Evolutionary conservation across 1,140 invertebrate genomes (phyloP).

Genomic region (Bilobella aurantiaca): DNA sequence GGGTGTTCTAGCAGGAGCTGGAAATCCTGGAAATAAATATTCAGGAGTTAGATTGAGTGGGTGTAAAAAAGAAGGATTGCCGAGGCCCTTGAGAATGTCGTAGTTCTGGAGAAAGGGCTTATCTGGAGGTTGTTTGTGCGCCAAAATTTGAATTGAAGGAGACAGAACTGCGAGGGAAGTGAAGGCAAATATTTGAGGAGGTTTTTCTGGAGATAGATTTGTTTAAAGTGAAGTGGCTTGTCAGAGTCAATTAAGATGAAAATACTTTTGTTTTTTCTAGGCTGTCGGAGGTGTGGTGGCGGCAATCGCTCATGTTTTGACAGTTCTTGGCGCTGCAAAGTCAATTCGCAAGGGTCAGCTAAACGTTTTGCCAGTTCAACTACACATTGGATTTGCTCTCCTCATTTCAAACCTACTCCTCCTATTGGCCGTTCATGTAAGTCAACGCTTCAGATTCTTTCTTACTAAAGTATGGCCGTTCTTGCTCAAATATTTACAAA

Average conservation of each 20-base stretch:
- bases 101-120: too few relatives aligned
- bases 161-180: not conserved
- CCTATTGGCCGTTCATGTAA: conserved; percentile 34
- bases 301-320: conserved; percentile 33
- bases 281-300: conserved; percentile 33
- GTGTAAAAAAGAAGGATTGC: too few relatives aligned
- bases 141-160: not conserved
- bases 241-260: not conserved
- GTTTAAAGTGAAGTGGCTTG: not conserved
- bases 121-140: not conserved
- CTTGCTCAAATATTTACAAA: too few relatives aligned
- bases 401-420: conserved; percentile 33
- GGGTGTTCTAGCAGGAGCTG: too few relatives aligned
- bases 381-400: conserved; percentile 33
- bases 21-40: too few relatives aligned
- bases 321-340: conserved; percentile 32
- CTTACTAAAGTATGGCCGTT: too few relatives aligned
- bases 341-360: conserved; percentile 23
- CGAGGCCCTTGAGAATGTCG: too few relatives aligned
- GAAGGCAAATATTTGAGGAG: not conserved
- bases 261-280: conserved; percentile 15
- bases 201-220: not conserved
- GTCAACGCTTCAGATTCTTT: conserved; percentile 3
- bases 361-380: conserved; percentile 24
- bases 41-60: too few relatives aligned